These are phyloP conservation scores for Tolmerus cingulatus DNA, from an alignment of 2,888 invertebrate genomes.

Conservation along the genomic window DNA sequence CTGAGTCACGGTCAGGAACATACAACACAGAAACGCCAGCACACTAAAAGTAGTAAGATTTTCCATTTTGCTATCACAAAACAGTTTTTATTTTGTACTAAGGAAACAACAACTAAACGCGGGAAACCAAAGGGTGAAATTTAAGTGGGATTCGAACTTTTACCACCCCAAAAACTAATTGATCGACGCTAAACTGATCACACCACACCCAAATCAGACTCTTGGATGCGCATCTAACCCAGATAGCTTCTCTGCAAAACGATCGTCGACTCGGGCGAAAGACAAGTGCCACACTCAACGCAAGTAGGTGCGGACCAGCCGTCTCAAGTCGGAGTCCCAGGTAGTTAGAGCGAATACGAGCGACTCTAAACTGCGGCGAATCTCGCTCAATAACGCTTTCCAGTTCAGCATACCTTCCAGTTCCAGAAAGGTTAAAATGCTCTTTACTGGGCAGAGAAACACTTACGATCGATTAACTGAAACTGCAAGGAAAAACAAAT, in stretches of 20 bases:
- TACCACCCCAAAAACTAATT: neutral
- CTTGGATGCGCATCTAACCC: neutral
- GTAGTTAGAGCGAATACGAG: neutral
- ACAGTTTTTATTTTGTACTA: neutral
- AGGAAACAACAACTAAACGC: neutral
- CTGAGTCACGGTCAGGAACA: neutral
- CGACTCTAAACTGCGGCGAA: neutral
- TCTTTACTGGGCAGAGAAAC: neutral
- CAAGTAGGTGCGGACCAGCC: neutral
- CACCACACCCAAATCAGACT: slow-evolving; percentile 27
- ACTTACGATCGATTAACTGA: neutral
- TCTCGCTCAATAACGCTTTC: neutral
- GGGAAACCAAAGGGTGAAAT: neutral
- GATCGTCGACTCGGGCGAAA: neutral
- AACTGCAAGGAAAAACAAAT: neutral
- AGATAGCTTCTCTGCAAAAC: neutral
- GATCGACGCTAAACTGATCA: neutral
- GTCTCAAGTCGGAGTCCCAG: neutral
- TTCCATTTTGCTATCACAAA: slow-evolving; percentile 10
- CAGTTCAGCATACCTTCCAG: neutral
- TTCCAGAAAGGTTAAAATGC: neutral
- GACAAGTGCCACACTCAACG: neutral
- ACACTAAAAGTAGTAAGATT: neutral
- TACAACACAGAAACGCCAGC: neutral
- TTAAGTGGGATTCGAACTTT: neutral